These are phyloP conservation scores for Drosophila arizonae DNA, from an alignment of 1,140 invertebrate genomes.

Conservation along the genomic window DNA sequence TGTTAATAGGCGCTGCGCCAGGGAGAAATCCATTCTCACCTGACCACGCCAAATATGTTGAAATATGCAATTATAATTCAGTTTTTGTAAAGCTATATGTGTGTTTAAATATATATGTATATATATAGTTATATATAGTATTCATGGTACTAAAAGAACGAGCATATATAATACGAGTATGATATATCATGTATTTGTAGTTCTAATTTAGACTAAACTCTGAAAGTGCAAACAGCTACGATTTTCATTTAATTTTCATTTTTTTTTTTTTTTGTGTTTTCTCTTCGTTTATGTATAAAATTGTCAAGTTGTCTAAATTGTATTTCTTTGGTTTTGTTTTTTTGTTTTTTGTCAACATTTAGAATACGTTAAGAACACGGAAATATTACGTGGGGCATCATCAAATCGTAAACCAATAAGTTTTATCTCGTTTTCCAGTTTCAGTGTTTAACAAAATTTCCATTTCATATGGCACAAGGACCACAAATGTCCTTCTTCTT, in stretches of 20 bases:
- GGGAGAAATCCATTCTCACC: not conserved
- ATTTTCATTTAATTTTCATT: slow-evolving; percentile 4
- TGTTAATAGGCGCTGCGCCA: slow-evolving; percentile 1
- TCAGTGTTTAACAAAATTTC: not conserved
- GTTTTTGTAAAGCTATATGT: slow-evolving; percentile 30
- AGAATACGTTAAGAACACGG: slow-evolving; percentile 73
- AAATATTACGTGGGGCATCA: slow-evolving; percentile 46
- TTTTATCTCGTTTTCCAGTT: not conserved
- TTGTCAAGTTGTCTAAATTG: slow-evolving; percentile 24
- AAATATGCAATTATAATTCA: slow-evolving; percentile 31
- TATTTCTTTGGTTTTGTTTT: slow-evolving; percentile 5
- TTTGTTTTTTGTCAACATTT: slow-evolving; percentile 56
- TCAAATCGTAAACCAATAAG: slow-evolving; percentile 13
- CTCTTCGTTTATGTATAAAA: slow-evolving; percentile 51
- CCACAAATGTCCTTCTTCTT: slow-evolving; percentile 37
- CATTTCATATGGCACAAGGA: slow-evolving; percentile 31
- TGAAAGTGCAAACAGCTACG: slow-evolving; percentile 71
- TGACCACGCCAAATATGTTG: slow-evolving; percentile 7
- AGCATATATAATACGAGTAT: slow-evolving; percentile 22
- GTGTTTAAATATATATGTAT: not conserved
- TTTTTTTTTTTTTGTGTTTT: slow-evolving; percentile 14
- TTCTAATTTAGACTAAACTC: slow-evolving; percentile 60
- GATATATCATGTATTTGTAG: slow-evolving; percentile 28
- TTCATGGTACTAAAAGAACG: slow-evolving; percentile 14
- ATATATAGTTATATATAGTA: slow-evolving; percentile 4